Base-by-base conservation (phyloP, 2,113 vertebrate genomes). In the Nerophis ophidion region DNA sequence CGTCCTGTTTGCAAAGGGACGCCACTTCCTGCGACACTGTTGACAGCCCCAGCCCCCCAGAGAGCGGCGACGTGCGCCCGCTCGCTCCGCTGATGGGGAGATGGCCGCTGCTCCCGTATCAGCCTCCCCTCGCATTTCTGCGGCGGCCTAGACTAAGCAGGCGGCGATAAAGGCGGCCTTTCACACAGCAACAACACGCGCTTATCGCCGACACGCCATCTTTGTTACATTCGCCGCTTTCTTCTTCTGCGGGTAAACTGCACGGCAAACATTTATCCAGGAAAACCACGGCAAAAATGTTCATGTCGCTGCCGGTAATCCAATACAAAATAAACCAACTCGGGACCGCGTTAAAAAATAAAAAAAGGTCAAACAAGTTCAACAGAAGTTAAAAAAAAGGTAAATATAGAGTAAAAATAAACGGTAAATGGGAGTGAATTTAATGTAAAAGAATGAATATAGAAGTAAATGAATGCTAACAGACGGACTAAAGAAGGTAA, bases 151-250 rank as follows among this genome's bases (percentile, higher is more conserved):
- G 90, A 91, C 90, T 90, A 91, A 92, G 89, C 90, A 91, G 81
- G 76, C 87, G 87, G 87, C 88, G 90, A 92, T 90, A 92, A 90
- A 88, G 81, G 86, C 83, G 81, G 82, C 89, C 89, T 90, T 92
- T 92, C 90, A 90, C 90, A 91, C 90, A 88, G 86, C 89, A 89
- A 86, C 86, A 86, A 92, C 90, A 92, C 90, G 82, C 75, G 83
- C 88, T 92, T 92, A 92, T 92, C 90, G 80, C 77, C 76, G 69
- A 89, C 89, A 88, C 89, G 87, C 90, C 86, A 89, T 87, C 83
- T 86, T 88, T 90, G 90, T 90, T 91, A 91, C 90, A 90, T 91
- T 91, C 88, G 88, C 84, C 84, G 86, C 88, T 91, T 90, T 79
- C 59, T 46, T 52, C 58, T 57, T 58, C 56, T 78, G 72, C 52